Evolutionary conservation across 2,113 vertebrate species (phyloP).

Genomic region (Pteruthius melanotis): DNA sequence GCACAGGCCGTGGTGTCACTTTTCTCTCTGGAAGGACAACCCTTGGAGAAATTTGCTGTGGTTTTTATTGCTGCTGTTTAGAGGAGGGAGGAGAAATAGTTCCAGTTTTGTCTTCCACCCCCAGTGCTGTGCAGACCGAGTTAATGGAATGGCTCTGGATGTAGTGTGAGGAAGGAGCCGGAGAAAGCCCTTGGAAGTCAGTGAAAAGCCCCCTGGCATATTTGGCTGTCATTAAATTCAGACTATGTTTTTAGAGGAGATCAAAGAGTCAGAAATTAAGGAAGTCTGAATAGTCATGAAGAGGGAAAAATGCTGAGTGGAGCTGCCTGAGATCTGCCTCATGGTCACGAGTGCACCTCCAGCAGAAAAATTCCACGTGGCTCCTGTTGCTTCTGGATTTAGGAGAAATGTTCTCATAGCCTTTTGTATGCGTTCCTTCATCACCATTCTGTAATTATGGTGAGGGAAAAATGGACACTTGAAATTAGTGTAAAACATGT

Average conservation of each 20-base stretch:
- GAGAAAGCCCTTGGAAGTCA: background rate
- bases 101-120: background rate
- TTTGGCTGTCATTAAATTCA: background rate
- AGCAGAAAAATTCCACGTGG: background rate
- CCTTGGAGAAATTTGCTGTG: background rate
- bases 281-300: background rate
- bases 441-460: background rate
- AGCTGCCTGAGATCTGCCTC: background rate
- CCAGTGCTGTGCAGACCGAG: background rate
- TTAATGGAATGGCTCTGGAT: background rate
- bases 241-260: background rate
- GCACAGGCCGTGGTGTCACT: background rate
- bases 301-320: background rate
- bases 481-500: background rate
- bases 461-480: background rate
- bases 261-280: background rate
- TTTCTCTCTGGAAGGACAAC: background rate
- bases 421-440: background rate
- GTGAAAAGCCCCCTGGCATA: background rate
- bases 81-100: background rate
- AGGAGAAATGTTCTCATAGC: background rate
- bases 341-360: background rate
- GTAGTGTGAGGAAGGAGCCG: background rate
- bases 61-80: background rate
- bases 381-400: background rate